A percentile compares a stretch with the other conserved stretches of the same genome.
Evolutionary conservation across 2,888 invertebrate genomes (phyloP).

Genomic region (Hyles lineata): DNA sequence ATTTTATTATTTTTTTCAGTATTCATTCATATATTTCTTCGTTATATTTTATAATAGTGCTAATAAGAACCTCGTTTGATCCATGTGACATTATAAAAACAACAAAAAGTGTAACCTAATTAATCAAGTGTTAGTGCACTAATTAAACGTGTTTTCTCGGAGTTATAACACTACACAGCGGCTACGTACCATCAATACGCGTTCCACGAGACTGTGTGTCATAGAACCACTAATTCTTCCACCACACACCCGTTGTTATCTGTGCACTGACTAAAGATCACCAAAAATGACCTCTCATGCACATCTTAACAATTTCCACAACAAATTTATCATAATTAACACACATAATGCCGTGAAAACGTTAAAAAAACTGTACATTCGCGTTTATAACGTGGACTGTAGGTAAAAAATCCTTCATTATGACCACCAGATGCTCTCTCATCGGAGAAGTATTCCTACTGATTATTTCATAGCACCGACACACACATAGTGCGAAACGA

Average conservation of each 20-base stretch:
- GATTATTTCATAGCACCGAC: slow-evolving; percentile 73
- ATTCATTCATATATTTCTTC: too few species aligned
- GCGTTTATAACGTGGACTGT: slow-evolving; percentile 38
- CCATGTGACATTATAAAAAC: not conserved
- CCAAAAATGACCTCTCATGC: slow-evolving; percentile 25
- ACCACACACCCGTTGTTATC: slow-evolving; percentile 30
- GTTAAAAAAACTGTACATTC: slow-evolving; percentile 33
- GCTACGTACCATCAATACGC: slow-evolving; percentile 45
- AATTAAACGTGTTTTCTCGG: slow-evolving; percentile 13
- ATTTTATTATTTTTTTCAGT: too few species aligned
- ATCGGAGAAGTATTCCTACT: slow-evolving; percentile 61
- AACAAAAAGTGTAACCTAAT: slow-evolving; percentile 12
- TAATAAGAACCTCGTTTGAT: not conserved
- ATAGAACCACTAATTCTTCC: slow-evolving; percentile 28
- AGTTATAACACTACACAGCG: slow-evolving; percentile 4
- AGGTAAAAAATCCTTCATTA: slow-evolving; percentile 31
- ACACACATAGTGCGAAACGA: slow-evolving; percentile 68
- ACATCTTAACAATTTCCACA: slow-evolving; percentile 9
- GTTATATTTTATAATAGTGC: too few species aligned
- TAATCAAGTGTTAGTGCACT: slow-evolving; percentile 20
- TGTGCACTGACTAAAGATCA: slow-evolving; percentile 28
- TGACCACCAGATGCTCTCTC: slow-evolving; percentile 36
- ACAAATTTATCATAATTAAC: slow-evolving; percentile 8
- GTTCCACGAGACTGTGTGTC: slow-evolving; percentile 31
- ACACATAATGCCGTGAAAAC: slow-evolving; percentile 2